Evolutionary conservation across 2,113 vertebrate genomes (phyloP).

Genomic region (Heliornis fulica): DNA sequence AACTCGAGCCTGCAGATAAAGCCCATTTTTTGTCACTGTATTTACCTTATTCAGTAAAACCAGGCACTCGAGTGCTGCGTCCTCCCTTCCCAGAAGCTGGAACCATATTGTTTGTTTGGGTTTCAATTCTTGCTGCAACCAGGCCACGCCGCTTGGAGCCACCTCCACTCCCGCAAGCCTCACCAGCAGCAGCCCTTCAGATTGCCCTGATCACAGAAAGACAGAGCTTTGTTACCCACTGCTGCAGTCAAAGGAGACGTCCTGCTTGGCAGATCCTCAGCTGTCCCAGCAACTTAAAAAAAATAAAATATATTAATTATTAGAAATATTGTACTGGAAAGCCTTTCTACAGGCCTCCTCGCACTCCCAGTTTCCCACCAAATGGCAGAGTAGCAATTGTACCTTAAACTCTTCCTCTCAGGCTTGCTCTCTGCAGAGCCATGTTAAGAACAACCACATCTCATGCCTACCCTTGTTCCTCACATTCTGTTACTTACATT

Average conservation of each 20-base stretch:
- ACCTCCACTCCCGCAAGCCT: slow-evolving; percentile 88
- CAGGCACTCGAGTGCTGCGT: slow-evolving; percentile 81
- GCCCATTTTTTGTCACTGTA: not conserved
- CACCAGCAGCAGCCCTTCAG: slow-evolving; percentile 73
- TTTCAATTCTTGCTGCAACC: slow-evolving; percentile 80
- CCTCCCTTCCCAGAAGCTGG: slow-evolving; percentile 84
- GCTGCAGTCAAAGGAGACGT: not conserved
- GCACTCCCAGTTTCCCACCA: not conserved
- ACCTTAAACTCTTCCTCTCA: not conserved
- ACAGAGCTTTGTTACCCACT: not conserved
- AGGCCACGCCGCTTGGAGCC: slow-evolving; percentile 73
- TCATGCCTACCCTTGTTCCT: not conserved
- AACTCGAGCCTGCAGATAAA: not conserved
- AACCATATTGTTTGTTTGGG: slow-evolving; percentile 84
- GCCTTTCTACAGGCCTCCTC: not conserved
- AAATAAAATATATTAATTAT: not conserved
- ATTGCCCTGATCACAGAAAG: slow-evolving; percentile 67
- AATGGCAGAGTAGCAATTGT: not conserved
- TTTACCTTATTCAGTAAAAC: slow-evolving; percentile 84
- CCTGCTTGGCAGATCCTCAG: too few relatives aligned
- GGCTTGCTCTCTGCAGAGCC: not conserved
- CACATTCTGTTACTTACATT: slow-evolving; percentile 67
- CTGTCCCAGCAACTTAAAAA: too few relatives aligned
- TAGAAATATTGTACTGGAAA: not conserved
- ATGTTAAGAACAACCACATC: not conserved